Percentiles rank a stretch among this genome's conserved stretches.
These are phyloP conservation scores for Onchidella celtica DNA, from an alignment of 2,888 invertebrate species.

Conservation along the genomic window DNA sequence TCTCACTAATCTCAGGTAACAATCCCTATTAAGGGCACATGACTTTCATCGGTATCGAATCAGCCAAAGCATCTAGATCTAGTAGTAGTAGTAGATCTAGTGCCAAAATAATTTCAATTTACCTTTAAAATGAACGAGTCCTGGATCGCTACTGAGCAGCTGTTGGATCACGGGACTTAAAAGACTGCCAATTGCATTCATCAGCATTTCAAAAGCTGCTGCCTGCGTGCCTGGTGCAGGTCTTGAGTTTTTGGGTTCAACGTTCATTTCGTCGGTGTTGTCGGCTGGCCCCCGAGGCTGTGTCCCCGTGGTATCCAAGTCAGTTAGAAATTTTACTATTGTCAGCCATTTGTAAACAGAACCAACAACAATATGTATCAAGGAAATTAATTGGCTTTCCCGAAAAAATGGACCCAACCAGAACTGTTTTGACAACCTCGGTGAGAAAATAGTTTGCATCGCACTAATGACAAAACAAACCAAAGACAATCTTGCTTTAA, in stretches of 20 bases:
- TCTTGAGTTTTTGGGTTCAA: not conserved
- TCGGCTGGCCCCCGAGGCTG: too few species aligned
- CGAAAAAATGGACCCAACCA: not conserved
- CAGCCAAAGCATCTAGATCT: too few species aligned
- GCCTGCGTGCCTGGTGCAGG: slow-evolving; percentile 43
- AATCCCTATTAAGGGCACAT: too few species aligned
- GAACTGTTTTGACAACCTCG: not conserved
- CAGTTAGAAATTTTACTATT: not conserved
- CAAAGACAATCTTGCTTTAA: too few species aligned
- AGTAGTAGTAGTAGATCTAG: too few species aligned
- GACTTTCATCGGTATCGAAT: too few species aligned
- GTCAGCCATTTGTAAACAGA: slow-evolving; percentile 13
- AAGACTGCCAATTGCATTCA: slow-evolving; percentile 60
- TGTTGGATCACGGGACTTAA: slow-evolving; percentile 39
- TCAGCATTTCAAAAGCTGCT: slow-evolving; percentile 64
- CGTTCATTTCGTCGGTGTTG: too few species aligned
- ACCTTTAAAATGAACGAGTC: slow-evolving; percentile 49
- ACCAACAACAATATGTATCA: not conserved
- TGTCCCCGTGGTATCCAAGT: too few species aligned
- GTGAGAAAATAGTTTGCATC: too few species aligned
- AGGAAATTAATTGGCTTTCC: not conserved
- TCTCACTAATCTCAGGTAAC: too few species aligned
- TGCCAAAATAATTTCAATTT: too few species aligned
- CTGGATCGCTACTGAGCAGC: slow-evolving; percentile 43
- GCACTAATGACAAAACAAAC: too few species aligned